Evolutionary conservation across 2,888 invertebrate genomes (phyloP).

Genomic region (Patella pellucida): DNA sequence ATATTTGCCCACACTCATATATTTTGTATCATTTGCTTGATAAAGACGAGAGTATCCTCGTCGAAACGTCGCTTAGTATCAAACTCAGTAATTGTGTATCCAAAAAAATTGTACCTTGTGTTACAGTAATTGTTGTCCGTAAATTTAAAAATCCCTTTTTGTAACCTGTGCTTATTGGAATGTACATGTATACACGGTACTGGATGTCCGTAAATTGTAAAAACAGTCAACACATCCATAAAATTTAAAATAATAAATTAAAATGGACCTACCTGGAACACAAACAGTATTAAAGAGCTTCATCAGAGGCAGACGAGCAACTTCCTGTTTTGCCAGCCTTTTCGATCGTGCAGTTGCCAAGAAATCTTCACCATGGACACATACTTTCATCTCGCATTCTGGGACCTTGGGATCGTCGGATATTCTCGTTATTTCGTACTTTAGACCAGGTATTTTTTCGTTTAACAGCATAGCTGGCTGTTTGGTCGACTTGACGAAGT

Average conservation of each 20-base stretch:
- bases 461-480: conserved; percentile 49
- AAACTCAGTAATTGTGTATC: too few relatives aligned
- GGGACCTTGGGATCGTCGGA: conserved; percentile 37
- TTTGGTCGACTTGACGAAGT: conserved; percentile 35
- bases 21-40: too few relatives aligned
- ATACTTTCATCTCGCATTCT: conserved; percentile 40
- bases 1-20: too few relatives aligned
- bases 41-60: too few relatives aligned
- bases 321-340: conserved; percentile 46
- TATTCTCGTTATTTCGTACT: conserved; percentile 41
- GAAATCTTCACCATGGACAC: conserved; percentile 40
- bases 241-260: not conserved
- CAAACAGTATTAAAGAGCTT: conserved; percentile 46
- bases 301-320: conserved; percentile 43
- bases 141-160: too few relatives aligned
- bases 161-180: too few relatives aligned
- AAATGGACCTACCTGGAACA: conserved; percentile 38
- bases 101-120: too few relatives aligned
- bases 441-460: conserved; percentile 43
- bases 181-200: too few relatives aligned
- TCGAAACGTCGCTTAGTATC: too few relatives aligned
- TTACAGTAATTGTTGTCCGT: too few relatives aligned
- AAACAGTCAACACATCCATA: too few relatives aligned
- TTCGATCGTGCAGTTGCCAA: conserved; percentile 44
- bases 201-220: too few relatives aligned